Conservation (phyloP, 1,140 invertebrate genomes). For the Drosophila yakuba region DNA sequence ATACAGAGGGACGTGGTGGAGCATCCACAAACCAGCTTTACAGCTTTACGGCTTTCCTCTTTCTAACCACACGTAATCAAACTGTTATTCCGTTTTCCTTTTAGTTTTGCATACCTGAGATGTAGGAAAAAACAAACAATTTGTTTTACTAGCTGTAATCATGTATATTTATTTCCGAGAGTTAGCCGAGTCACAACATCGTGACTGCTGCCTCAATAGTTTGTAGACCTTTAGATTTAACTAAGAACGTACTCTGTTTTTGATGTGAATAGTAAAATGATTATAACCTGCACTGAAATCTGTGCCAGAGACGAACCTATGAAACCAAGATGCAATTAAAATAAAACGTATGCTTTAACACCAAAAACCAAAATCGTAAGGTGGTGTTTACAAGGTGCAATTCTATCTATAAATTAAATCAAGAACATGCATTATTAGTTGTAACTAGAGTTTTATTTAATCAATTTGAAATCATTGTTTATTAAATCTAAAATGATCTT, state of each 20-base stretch:
- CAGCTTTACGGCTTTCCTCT: slow-evolving; percentile 29
- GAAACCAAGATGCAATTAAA: slow-evolving; percentile 62
- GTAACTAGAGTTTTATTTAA: not conserved
- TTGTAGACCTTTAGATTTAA: slow-evolving; percentile 41
- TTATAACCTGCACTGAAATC: slow-evolving; percentile 6
- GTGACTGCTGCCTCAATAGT: slow-evolving; percentile 36
- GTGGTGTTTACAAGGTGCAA: slow-evolving; percentile 31
- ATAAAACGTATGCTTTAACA: slow-evolving; percentile 61
- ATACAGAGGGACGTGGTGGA: slow-evolving; percentile 1
- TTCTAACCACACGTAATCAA: slow-evolving; percentile 35
- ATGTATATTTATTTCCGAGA: slow-evolving; percentile 46
- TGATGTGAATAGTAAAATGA: slow-evolving; percentile 62
- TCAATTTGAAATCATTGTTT: not conserved
- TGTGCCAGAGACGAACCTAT: slow-evolving; percentile 51
- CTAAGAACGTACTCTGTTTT: slow-evolving; percentile 63
- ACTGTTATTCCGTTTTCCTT: slow-evolving; percentile 42
- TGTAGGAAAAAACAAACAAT: slow-evolving; percentile 16
- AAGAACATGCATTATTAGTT: not conserved
- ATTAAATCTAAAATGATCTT: not conserved
- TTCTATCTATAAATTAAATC: slow-evolving; percentile 2
- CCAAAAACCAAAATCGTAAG: slow-evolving; percentile 25
- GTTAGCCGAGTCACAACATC: slow-evolving; percentile 7
- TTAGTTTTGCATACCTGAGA: slow-evolving; percentile 21
- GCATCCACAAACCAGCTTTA: slow-evolving; percentile 18
- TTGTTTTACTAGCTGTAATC: slow-evolving; percentile 42